Evolutionary conservation across 1,140 invertebrate genomes (phyloP).

Genomic region (Colletes gigas): DNA sequence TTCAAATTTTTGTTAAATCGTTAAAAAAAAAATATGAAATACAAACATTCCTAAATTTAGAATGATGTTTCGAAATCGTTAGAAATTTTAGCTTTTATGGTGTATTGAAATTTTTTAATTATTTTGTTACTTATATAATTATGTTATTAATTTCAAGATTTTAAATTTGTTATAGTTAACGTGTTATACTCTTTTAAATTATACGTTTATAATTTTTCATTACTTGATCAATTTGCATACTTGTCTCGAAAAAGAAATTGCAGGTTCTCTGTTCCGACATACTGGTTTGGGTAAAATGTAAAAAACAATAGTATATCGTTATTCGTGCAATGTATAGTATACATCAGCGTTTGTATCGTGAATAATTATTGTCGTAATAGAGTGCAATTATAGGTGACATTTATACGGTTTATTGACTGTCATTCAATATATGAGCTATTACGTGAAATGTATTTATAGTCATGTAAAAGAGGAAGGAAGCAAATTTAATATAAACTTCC

Average conservation of each 20-base stretch:
- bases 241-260: background rate
- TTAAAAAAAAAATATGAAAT: background rate
- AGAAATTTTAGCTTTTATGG: slow-evolving; percentile 1
- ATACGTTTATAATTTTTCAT: background rate
- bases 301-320: background rate
- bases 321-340: background rate
- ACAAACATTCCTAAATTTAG: slow-evolving; percentile 37
- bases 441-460: slow-evolving; percentile 33
- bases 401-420: slow-evolving; percentile 37
- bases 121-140: slow-evolving; percentile 48
- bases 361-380: background rate
- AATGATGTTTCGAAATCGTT: background rate
- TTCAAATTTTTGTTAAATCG: slow-evolving; percentile 17
- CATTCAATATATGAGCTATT: slow-evolving; percentile 32
- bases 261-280: background rate
- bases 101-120: slow-evolving; percentile 13
- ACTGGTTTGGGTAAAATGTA: slow-evolving; percentile 10
- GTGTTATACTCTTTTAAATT: slow-evolving; percentile 32
- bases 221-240: background rate
- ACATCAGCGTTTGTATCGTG: background rate
- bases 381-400: slow-evolving; percentile 49
- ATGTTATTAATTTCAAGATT: slow-evolving; percentile 47
- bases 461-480: slow-evolving; percentile 47
- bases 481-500: slow-evolving; percentile 7
- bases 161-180: slow-evolving; percentile 31